These are phyloP conservation scores for Drosophila hamatofila DNA, from an alignment of 2,888 invertebrate genomes.

Conservation along the genomic window DNA sequence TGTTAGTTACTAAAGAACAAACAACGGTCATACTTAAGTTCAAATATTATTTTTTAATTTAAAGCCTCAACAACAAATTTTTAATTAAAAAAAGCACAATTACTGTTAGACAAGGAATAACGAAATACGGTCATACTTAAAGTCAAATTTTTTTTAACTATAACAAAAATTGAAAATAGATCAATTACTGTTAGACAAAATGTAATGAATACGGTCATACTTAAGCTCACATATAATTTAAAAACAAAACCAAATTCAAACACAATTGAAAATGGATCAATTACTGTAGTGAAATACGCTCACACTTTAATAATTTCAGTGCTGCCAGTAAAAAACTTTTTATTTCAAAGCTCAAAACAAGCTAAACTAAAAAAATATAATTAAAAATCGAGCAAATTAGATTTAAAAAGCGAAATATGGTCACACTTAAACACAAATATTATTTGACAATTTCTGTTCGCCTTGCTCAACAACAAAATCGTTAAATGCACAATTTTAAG, in stretches of 20 bases:
- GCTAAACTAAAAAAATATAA: too few species aligned
- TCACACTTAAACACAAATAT: not conserved
- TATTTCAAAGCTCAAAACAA: too few species aligned
- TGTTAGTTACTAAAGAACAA: too few species aligned
- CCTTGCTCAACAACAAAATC: constrained; percentile 38
- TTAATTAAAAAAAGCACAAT: constrained; percentile 1
- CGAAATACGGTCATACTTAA: not conserved
- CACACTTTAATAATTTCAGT: not conserved
- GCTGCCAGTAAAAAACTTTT: too few species aligned
- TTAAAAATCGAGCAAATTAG: not conserved
- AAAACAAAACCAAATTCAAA: too few species aligned
- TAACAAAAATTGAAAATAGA: too few species aligned
- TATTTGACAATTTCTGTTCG: constrained; percentile 1
- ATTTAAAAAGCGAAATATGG: not conserved
- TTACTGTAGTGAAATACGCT: constrained; percentile 7
- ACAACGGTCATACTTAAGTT: not conserved
- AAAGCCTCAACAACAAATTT: not conserved
- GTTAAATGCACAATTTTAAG: constrained; percentile 33
- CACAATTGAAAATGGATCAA: constrained; percentile 10
- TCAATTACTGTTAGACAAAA: too few species aligned
- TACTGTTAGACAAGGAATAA: not conserved
- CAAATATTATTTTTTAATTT: not conserved
- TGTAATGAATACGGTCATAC: not conserved
- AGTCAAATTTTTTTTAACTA: too few species aligned
- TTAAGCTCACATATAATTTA: too few species aligned